These are phyloP conservation scores for Trissoscelio sp. DNA, from an alignment of 2,888 invertebrate species.

Conservation along the genomic window DNA sequence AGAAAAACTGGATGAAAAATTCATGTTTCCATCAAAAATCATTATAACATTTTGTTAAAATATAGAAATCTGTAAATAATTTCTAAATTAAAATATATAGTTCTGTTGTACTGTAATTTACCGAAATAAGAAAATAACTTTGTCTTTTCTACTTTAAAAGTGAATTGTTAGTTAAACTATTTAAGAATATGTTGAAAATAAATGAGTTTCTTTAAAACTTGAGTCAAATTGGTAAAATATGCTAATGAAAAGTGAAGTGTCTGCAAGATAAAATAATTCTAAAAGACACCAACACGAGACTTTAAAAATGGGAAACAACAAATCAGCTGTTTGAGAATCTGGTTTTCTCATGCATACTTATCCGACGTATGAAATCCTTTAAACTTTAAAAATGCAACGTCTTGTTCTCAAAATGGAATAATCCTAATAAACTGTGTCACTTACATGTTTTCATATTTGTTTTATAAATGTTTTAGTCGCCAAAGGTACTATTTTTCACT, in stretches of 20 bases:
- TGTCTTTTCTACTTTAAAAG: too few species aligned
- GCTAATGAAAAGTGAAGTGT: constrained; percentile 20
- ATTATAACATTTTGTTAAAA: too few species aligned
- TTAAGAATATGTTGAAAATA: too few species aligned
- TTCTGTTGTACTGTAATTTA: too few species aligned
- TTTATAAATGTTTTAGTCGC: not conserved
- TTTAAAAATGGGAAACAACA: constrained; percentile 35
- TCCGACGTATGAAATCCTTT: constrained; percentile 17
- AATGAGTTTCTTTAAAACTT: not conserved
- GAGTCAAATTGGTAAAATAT: constrained; percentile 25
- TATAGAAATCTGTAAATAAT: too few species aligned
- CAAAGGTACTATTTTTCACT: too few species aligned
- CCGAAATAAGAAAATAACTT: too few species aligned
- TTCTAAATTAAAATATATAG: too few species aligned
- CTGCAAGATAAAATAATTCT: constrained; percentile 23
- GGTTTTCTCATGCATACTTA: constrained; percentile 28
- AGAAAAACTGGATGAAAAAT: too few species aligned
- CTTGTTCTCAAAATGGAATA: constrained; percentile 10
- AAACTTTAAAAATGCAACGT: constrained; percentile 29
- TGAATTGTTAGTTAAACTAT: too few species aligned
- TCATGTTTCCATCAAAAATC: too few species aligned
- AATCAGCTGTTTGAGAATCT: constrained; percentile 14
- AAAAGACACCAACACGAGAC: not conserved
- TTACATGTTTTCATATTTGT: not conserved
- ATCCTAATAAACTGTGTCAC: constrained; percentile 1